Base-by-base conservation (phyloP, 2,888 invertebrate species). In the Drosophila rubida region DNA sequence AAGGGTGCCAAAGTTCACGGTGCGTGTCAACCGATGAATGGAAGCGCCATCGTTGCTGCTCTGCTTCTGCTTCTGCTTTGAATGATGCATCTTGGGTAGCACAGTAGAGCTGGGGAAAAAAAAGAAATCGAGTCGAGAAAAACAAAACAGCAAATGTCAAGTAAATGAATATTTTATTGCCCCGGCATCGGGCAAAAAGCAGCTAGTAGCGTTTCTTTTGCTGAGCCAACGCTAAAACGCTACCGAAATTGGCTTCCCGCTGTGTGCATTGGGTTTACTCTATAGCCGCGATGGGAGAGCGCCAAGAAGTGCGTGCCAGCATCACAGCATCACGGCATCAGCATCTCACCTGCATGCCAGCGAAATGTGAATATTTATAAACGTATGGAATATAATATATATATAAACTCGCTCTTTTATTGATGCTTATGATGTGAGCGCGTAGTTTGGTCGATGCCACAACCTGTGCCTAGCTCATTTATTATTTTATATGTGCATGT, bases 101-200 rank as follows among this genome's bases (percentile, higher is more conserved):
- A 44, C 30, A 32, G 51, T 32, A 22, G 16, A 42, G 8, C 4
- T n/a, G n/a, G n/a, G n/a, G n/a, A n/a, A n/a, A 16, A 39, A 39
- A 25, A 25, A 39, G 35, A n/a, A 23, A 27, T 9, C 27, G 27
- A 11, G 27, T 8, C n/a, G 32, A 5, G 16, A 25, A 42, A 44
- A 46, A 30, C 59, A 49, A 37, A 48, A 69, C 69, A 70, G 57
- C 57, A 76, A 76, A 76, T 76, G 78, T 75, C 68, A 75, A 69
- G 69, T 69, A 84, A 87, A 82, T 82, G 82, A 82, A 87, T 82
- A 82, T 82, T 82, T 82, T 84, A 82, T 82, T 84, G 81, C 61
- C 72, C 72, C 19, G 25, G 61, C 61, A 50, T 54, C 48, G 45
- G 59, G 54, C 41, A 57, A 39, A 35, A 51, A 32, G 16, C 5